phyloP scores from a whole-genome alignment of 2,113 vertebrate species.

The Falco punctatus region DNA sequence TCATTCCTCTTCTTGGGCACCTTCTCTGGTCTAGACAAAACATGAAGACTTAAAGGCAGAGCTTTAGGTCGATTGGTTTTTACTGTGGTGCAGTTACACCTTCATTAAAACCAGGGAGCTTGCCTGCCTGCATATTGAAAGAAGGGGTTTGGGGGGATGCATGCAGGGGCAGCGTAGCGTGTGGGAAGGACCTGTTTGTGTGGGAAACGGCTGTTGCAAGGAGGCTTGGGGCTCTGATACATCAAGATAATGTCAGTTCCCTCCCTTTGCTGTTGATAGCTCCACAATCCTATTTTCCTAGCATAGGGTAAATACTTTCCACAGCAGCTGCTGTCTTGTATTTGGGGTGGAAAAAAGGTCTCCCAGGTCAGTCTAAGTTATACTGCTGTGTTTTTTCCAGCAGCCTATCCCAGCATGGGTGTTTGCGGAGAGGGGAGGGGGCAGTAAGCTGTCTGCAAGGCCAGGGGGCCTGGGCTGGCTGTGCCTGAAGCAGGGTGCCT shows the following conservation, averaged over 20 bases:
- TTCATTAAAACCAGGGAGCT: neutral
- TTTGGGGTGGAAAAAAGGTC: neutral
- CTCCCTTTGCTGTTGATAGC: neutral
- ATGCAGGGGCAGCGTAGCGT: neutral
- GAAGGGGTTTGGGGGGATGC: neutral
- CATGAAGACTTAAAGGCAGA: neutral
- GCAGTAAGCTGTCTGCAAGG: neutral
- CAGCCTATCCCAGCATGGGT: neutral
- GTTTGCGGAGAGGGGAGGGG: neutral
- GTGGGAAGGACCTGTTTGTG: neutral
- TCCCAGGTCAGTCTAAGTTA: neutral
- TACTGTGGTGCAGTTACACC: neutral
- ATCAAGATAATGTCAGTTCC: neutral
- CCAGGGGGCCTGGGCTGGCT: rapidly evolving
- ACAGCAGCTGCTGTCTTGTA: neutral
- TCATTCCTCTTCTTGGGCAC: neutral
- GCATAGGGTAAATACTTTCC: neutral
- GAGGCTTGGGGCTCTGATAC: neutral
- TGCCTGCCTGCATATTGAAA: neutral
- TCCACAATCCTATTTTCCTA: neutral
- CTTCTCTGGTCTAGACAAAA: neutral
- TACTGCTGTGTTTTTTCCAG: neutral
- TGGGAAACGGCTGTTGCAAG: neutral
- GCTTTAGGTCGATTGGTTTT: neutral
- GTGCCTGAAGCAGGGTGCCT: neutral